phyloP scores from a whole-genome alignment of 2,113 vertebrate species.

The Planiliza haematocheilus region DNA sequence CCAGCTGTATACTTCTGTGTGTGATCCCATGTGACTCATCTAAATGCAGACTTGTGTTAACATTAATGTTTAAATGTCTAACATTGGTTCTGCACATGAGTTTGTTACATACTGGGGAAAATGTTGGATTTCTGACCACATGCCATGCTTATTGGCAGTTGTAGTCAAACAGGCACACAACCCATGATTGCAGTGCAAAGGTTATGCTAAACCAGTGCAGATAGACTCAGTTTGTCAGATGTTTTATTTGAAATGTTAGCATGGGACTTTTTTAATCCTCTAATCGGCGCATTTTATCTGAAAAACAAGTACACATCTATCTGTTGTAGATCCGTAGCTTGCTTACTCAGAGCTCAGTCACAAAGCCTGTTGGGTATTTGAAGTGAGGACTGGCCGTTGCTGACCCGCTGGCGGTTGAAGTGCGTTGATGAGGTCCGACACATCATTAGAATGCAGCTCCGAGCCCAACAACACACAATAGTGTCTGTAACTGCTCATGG shows the following conservation, averaged over 20 bases:
- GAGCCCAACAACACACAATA: conserved; percentile 58
- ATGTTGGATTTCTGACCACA: not conserved
- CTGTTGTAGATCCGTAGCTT: conserved; percentile 12
- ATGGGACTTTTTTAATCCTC: too few species aligned
- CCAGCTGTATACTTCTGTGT: not conserved
- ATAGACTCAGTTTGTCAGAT: too few species aligned
- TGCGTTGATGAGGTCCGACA: conserved; percentile 59
- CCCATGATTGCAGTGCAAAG: not conserved
- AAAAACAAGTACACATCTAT: not conserved
- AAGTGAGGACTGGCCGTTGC: conserved; percentile 44
- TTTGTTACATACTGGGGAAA: not conserved
- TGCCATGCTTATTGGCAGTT: not conserved
- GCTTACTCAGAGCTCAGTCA: conserved; percentile 39
- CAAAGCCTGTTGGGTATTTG: conserved; percentile 44
- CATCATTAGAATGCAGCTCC: conserved; percentile 72
- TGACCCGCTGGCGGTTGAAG: conserved; percentile 50
- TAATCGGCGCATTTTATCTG: not conserved
- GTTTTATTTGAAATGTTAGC: too few species aligned
- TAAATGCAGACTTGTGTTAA: not conserved
- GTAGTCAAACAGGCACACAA: not conserved
- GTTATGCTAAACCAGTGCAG: too few species aligned
- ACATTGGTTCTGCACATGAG: not conserved
- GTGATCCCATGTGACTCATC: not conserved
- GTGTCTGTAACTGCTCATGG: conserved; percentile 71
- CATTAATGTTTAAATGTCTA: not conserved